Percentiles rank a stretch among this genome's conserved stretches.
Evolutionary conservation across 2,113 vertebrate species (phyloP).

Genomic region (Halcyon malimbica): DNA sequence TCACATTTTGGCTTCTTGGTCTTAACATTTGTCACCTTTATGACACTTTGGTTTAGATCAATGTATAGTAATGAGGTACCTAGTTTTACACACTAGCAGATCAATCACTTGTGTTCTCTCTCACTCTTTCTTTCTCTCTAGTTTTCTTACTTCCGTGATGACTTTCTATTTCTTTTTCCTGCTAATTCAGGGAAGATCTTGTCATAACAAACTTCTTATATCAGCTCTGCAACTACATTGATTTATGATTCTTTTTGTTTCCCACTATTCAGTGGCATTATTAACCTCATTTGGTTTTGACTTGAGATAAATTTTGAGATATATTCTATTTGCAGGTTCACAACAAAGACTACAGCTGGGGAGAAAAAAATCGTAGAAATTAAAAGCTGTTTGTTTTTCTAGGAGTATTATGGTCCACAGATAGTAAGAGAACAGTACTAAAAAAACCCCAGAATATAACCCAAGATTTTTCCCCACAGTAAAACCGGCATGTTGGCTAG

Average conservation of each 20-base stretch:
- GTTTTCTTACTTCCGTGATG: not conserved
- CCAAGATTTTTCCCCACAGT: not conserved
- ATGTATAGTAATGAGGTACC: not conserved
- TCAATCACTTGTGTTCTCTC: not conserved
- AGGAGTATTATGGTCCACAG: not conserved
- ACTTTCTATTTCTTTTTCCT: not conserved
- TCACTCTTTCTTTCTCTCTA: not conserved
- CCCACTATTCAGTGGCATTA: not conserved
- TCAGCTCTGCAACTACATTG: not conserved
- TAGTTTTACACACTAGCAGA: not conserved
- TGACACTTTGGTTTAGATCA: not conserved
- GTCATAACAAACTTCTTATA: not conserved
- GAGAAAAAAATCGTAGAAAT: not conserved
- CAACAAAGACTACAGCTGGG: not conserved
- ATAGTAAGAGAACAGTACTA: not conserved
- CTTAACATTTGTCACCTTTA: not conserved
- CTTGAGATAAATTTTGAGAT: not conserved
- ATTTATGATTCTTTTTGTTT: not conserved
- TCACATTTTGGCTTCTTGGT: not conserved
- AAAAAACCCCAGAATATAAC: not conserved
- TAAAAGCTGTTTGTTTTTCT: not conserved
- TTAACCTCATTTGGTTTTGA: not conserved
- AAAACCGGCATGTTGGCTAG: not conserved
- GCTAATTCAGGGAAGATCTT: not conserved
- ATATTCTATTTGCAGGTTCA: not conserved